A percentile compares a stretch with the other conserved stretches of the same genome.
Conservation (phyloP, 2,113 vertebrate genomes). For the Macquaria australasica region DNA sequence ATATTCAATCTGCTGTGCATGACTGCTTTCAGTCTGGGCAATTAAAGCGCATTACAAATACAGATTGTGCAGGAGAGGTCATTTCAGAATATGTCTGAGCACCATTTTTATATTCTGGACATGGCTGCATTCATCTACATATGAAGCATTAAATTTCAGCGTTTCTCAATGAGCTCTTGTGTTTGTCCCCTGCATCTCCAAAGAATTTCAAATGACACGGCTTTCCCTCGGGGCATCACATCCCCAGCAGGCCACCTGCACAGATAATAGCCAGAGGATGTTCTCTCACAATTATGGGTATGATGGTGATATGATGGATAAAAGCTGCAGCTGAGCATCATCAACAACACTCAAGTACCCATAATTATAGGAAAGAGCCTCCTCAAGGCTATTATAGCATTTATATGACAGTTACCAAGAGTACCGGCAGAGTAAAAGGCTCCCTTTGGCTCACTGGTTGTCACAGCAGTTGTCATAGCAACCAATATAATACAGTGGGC, state of each 20-base stretch:
- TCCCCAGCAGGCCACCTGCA: slow-evolving; percentile 51
- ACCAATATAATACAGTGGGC: slow-evolving; percentile 7
- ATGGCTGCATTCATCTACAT: slow-evolving; percentile 33
- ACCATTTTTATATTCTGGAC: slow-evolving; percentile 40
- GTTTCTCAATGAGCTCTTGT: slow-evolving; percentile 28
- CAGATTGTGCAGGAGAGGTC: slow-evolving; percentile 45
- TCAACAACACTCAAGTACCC: slow-evolving; percentile 53
- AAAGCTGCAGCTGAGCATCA: slow-evolving; percentile 56
- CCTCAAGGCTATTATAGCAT: slow-evolving; percentile 47
- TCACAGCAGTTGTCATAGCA: slow-evolving; percentile 43
- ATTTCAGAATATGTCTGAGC: slow-evolving; percentile 41
- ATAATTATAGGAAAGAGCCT: slow-evolving; percentile 60
- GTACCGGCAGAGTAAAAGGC: slow-evolving; percentile 17
- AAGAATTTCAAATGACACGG: slow-evolving; percentile 48
- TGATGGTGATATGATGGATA: slow-evolving; percentile 44
- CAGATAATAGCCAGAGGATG: slow-evolving; percentile 51
- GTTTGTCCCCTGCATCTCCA: slow-evolving; percentile 23
- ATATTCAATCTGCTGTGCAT: slow-evolving; percentile 61
- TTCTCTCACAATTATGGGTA: slow-evolving; percentile 47
- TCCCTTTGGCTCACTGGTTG: slow-evolving; percentile 21
- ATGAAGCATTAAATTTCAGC: slow-evolving; percentile 30
- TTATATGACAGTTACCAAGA: slow-evolving; percentile 49
- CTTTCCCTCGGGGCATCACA: slow-evolving; percentile 34
- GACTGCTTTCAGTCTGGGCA: slow-evolving; percentile 48
- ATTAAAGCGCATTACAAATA: slow-evolving; percentile 57